Percentiles rank a stretch among this genome's conserved stretches.
Conservation (phyloP, 2,888 invertebrate genomes). For the Hypena proboscidalis region DNA sequence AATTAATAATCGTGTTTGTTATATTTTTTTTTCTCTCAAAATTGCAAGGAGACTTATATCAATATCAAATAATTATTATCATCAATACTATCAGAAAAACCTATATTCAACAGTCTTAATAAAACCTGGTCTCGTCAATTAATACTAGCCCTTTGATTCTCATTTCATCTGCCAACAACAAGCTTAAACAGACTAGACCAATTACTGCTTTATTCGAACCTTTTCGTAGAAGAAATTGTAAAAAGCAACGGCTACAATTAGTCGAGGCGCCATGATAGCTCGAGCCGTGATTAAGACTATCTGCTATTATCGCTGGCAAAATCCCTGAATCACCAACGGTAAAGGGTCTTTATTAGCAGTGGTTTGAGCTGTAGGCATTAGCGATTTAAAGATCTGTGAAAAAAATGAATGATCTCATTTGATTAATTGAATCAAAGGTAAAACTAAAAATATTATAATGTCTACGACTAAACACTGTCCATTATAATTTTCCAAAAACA, state of each 20-base stretch:
- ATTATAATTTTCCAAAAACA: no score
- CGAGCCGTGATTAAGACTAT: constrained; percentile 37
- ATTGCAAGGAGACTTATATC: no score
- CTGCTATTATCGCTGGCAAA: constrained; percentile 39
- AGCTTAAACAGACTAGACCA: constrained; percentile 9
- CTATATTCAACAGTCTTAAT: no score
- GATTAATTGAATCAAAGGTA: no score
- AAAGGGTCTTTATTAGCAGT: constrained; percentile 38
- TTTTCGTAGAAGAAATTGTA: constrained; percentile 26
- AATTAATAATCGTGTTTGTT: no score
- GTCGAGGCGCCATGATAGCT: constrained; percentile 18
- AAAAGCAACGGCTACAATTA: constrained; percentile 38
- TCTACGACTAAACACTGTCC: no score
- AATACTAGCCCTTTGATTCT: no score
- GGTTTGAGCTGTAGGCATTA: constrained; percentile 1
- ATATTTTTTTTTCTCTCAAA: no score
- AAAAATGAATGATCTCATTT: background rate
- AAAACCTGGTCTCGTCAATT: no score
- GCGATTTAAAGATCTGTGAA: constrained; percentile 2
- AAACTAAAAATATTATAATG: no score
- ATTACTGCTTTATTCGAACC: constrained; percentile 30
- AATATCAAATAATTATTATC: no score
- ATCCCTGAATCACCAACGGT: constrained; percentile 48
- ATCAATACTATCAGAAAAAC: no score
- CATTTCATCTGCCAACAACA: background rate